Conservation (phyloP, 2,888 invertebrate genomes). For the Philonicus albiceps region DNA sequence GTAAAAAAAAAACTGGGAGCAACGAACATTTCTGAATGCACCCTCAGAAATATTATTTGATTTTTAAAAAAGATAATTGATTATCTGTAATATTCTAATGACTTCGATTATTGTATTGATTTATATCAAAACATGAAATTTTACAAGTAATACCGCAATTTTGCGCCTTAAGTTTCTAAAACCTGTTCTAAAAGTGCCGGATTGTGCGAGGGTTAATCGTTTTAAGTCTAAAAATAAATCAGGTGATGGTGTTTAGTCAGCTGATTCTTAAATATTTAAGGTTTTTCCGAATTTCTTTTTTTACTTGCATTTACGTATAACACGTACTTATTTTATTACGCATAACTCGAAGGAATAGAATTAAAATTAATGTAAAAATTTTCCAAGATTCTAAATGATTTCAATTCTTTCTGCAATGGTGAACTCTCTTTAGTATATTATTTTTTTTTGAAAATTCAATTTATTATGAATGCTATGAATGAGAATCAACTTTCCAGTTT, state of each 20-base stretch:
- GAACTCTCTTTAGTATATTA: neutral
- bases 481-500: no score
- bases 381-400: no score
- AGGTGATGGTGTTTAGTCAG: neutral
- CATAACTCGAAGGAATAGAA: neutral
- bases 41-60: neutral
- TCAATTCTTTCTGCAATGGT: no score
- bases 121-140: neutral
- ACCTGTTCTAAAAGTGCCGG: neutral
- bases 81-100: neutral
- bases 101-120: neutral
- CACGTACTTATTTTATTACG: neutral
- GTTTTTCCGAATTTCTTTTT: neutral
- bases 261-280: neutral
- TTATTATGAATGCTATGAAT: no score
- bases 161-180: neutral
- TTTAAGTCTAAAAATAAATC: neutral
- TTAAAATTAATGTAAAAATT: no score
- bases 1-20: neutral
- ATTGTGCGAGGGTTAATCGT: neutral
- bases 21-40: neutral
- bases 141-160: neutral
- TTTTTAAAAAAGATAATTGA: neutral
- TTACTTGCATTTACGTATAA: neutral
- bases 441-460: neutral